These are phyloP conservation scores for Tenodera sinensis DNA, from an alignment of 2,888 invertebrate genomes.

Conservation along the genomic window DNA sequence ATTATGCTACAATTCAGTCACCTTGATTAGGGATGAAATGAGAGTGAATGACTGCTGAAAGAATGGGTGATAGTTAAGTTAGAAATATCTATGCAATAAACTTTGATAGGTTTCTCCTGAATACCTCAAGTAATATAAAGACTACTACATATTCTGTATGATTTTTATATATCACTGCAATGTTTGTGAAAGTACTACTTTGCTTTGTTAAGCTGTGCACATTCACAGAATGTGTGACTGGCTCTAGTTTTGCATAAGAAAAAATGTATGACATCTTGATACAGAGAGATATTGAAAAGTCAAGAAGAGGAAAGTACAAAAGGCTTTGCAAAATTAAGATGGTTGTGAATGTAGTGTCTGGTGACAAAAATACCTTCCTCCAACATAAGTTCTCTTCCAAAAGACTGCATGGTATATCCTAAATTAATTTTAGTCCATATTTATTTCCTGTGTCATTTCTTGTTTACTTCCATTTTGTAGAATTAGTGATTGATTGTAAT, in stretches of 20 bases:
- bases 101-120: background rate
- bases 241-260: background rate
- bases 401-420: background rate
- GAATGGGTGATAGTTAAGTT: background rate
- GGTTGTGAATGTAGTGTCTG: background rate
- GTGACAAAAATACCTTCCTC: background rate
- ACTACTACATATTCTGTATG: background rate
- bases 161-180: background rate
- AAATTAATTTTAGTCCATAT: background rate
- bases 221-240: background rate
- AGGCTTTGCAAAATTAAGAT: background rate
- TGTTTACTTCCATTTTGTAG: background rate
- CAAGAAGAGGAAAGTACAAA: background rate
- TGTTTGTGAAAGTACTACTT: too few relatives aligned
- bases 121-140: background rate
- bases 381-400: background rate
- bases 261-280: background rate
- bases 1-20: background rate
- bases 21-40: background rate
- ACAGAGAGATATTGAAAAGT: background rate
- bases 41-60: background rate
- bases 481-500: background rate
- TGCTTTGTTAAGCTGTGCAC: background rate
- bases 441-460: background rate
- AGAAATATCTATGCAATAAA: background rate